Percentiles rank a stretch among this genome's conserved stretches.
phyloP scores from a whole-genome alignment of 1,140 invertebrate species.

The Penaeus chinensis region DNA sequence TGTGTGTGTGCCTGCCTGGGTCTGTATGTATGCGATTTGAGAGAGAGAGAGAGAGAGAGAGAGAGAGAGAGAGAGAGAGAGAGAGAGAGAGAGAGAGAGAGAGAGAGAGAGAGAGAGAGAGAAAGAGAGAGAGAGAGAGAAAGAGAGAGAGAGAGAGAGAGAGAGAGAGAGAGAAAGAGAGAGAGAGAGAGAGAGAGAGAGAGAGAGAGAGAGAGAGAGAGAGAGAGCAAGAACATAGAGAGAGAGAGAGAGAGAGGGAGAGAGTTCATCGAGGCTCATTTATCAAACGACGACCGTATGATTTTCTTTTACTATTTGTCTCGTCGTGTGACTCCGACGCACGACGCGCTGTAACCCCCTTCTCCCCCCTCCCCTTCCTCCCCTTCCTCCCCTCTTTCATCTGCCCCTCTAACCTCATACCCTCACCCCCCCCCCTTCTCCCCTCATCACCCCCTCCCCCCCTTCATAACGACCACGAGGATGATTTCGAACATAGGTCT shows the following conservation, averaged over 20 bases:
- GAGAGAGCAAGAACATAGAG: background rate
- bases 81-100: background rate
- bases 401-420: no score
- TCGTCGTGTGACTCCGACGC: no score
- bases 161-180: background rate
- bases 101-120: background rate
- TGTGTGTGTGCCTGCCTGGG: background rate
- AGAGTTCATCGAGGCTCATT: no score
- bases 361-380: no score
- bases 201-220: background rate
- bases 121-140: slow-evolving; percentile 21
- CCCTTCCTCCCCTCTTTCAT: no score
- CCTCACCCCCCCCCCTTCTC: no score
- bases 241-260: no score
- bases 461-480: background rate
- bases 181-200: background rate
- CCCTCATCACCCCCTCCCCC: no score
- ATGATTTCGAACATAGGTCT: background rate
- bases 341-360: no score
- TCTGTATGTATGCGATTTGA: background rate
- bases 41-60: background rate
- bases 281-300: no score
- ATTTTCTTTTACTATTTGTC: no score
- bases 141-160: slow-evolving; percentile 3
- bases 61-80: background rate